Percentiles rank a stretch among this genome's conserved stretches.
phyloP scores from a whole-genome alignment of 1,140 invertebrate genomes.

The Lepidurus couesii region DNA sequence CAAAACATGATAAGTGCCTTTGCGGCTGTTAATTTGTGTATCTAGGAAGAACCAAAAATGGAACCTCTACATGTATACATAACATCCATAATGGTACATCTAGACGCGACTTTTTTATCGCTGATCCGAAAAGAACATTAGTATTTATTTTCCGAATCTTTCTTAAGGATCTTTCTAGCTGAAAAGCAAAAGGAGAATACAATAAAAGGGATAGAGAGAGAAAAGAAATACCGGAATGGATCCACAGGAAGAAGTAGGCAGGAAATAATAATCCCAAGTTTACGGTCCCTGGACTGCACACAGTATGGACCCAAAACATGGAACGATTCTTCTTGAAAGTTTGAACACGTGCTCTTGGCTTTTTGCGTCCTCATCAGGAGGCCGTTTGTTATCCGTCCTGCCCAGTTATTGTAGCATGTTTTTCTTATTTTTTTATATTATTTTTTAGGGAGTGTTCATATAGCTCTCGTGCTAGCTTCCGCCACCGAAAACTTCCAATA shows the following conservation, averaged over 20 bases:
- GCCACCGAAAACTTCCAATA: background rate
- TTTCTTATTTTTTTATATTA: background rate
- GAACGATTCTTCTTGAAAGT: background rate
- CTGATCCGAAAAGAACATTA: background rate
- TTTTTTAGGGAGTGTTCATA: background rate
- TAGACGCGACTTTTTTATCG: too few relatives aligned
- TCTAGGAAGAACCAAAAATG: background rate
- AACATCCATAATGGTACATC: background rate
- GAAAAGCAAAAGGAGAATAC: background rate
- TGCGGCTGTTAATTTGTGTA: background rate
- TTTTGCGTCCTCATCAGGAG: slow-evolving; percentile 13
- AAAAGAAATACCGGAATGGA: background rate
- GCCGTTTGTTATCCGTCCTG: slow-evolving; percentile 9
- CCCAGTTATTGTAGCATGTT: background rate
- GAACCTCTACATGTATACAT: background rate
- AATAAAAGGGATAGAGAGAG: background rate
- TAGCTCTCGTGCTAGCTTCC: background rate
- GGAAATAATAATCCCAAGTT: slow-evolving; percentile 5
- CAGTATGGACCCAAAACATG: background rate
- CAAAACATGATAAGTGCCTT: background rate
- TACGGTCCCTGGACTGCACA: background rate
- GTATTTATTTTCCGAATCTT: background rate
- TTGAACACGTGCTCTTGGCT: slow-evolving; percentile 11
- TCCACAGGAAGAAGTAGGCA: background rate
- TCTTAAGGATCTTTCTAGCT: background rate